These are phyloP conservation scores for Drosophila littoralis DNA, from an alignment of 1,140 invertebrate genomes.

Conservation along the genomic window DNA sequence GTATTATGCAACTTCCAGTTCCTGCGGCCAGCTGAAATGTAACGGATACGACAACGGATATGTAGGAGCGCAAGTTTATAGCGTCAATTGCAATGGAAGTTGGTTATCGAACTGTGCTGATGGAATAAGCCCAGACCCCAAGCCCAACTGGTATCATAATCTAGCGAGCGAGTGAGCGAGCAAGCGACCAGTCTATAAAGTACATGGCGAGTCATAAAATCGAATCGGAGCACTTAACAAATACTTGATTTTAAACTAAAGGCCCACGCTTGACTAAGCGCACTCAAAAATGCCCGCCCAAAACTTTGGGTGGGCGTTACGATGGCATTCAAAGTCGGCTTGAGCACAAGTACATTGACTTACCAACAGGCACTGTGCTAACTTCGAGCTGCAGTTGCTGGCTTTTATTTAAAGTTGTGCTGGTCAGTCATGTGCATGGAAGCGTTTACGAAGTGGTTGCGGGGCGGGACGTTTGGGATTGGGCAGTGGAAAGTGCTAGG, in stretches of 20 bases:
- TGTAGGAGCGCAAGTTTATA: slow-evolving; percentile 54
- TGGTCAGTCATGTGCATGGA: slow-evolving; percentile 77
- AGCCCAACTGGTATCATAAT: neutral
- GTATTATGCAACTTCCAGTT: slow-evolving; percentile 61
- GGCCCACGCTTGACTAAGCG: slow-evolving; percentile 65
- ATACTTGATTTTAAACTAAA: slow-evolving; percentile 68
- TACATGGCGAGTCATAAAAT: slow-evolving; percentile 46
- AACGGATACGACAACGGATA: slow-evolving; percentile 61
- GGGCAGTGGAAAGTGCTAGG: neutral
- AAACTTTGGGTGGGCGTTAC: slow-evolving; percentile 19
- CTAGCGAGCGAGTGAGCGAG: neutral
- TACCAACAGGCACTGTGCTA: slow-evolving; percentile 29
- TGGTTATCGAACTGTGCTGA: slow-evolving; percentile 56
- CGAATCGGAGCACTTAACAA: slow-evolving; percentile 66
- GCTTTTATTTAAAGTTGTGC: slow-evolving; percentile 71
- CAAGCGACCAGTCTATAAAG: slow-evolving; percentile 18
- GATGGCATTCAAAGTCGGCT: slow-evolving; percentile 36
- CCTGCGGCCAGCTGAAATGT: slow-evolving; percentile 51
- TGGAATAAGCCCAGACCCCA: slow-evolving; percentile 23
- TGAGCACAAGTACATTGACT: slow-evolving; percentile 62
- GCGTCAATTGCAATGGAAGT: slow-evolving; percentile 53
- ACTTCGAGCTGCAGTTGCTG: slow-evolving; percentile 31
- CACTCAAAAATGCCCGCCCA: slow-evolving; percentile 55
- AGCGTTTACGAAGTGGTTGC: slow-evolving; percentile 48
- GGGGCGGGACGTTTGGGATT: neutral